phyloP scores from a whole-genome alignment of 2,888 invertebrate species.

The Bembecia ichneumoniformis region DNA sequence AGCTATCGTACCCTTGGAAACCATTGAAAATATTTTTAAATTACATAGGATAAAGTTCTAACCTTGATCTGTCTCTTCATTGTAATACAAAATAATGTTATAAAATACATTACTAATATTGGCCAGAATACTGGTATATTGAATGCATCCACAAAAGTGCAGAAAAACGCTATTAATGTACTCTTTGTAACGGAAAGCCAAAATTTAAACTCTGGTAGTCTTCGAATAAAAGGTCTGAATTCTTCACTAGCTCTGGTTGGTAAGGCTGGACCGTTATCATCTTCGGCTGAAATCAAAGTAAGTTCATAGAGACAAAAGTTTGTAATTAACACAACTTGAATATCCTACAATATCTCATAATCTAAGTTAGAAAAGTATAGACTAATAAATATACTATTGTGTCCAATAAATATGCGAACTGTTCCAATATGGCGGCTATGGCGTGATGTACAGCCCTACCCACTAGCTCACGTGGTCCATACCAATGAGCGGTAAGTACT shows the following conservation, averaged over 20 bases:
- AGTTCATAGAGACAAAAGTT: too few relatives aligned
- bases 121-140: constrained; percentile 99
- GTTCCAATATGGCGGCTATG: too few relatives aligned
- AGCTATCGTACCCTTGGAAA: neutral
- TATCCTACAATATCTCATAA: too few relatives aligned
- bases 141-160: constrained; percentile 97
- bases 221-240: constrained; percentile 96
- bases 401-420: too few relatives aligned
- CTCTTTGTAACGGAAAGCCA: constrained; percentile 98
- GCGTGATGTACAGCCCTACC: too few relatives aligned
- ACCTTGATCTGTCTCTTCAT: constrained; percentile 99
- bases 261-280: constrained; percentile 90
- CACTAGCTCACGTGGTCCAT: too few relatives aligned
- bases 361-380: too few relatives aligned
- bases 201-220: constrained; percentile 99
- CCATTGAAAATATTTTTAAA: neutral
- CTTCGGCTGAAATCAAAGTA: constrained; percentile 49
- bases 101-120: constrained; percentile 99
- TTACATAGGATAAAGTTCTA: constrained; percentile 26
- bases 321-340: too few relatives aligned
- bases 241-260: constrained; percentile 97
- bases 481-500: too few relatives aligned
- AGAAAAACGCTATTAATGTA: constrained; percentile 88
- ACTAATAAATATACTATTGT: too few relatives aligned
- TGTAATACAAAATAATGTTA: constrained; percentile 97